Evolutionary conservation across 2,888 invertebrate genomes (phyloP).

Genomic region (Altica lythri): DNA sequence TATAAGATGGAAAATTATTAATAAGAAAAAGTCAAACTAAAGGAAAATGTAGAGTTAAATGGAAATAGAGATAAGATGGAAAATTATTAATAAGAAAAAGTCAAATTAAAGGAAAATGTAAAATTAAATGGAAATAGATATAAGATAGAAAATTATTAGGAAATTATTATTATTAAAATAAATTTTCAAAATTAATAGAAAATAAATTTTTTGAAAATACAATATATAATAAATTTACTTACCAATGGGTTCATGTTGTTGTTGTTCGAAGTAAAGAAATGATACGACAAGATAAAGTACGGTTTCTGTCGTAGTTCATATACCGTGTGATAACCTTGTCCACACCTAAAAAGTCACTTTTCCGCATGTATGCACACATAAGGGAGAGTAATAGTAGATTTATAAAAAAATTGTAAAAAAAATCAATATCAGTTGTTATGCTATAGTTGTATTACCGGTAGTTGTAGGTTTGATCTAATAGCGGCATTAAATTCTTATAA

Average conservation of each 20-base stretch:
- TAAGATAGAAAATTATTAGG: neutral
- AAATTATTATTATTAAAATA: neutral
- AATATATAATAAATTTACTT: slow-evolving; percentile 35
- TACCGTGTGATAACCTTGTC: slow-evolving; percentile 44
- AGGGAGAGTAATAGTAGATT: slow-evolving; percentile 24
- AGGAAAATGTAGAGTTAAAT: no score
- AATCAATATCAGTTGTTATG: no score
- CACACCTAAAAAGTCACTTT: slow-evolving; percentile 42
- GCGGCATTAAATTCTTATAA: slow-evolving; percentile 10
- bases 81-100: neutral
- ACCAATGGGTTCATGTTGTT: slow-evolving; percentile 46
- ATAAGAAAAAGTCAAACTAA: no score
- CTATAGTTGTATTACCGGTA: no score
- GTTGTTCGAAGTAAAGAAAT: slow-evolving; percentile 42
- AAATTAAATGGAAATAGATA: neutral
- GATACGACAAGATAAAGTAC: slow-evolving; percentile 38
- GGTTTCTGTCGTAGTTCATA: slow-evolving; percentile 42
- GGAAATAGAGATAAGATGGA: neutral
- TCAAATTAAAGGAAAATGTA: neutral
- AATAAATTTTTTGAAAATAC: neutral
- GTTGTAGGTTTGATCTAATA: no score
- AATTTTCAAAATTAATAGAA: neutral
- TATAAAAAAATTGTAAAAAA: slow-evolving; percentile 27
- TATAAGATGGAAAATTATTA: neutral
- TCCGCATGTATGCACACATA: slow-evolving; percentile 33